Base-by-base conservation (phyloP, 2,888 invertebrate species). In the Belgica antarctica region DNA sequence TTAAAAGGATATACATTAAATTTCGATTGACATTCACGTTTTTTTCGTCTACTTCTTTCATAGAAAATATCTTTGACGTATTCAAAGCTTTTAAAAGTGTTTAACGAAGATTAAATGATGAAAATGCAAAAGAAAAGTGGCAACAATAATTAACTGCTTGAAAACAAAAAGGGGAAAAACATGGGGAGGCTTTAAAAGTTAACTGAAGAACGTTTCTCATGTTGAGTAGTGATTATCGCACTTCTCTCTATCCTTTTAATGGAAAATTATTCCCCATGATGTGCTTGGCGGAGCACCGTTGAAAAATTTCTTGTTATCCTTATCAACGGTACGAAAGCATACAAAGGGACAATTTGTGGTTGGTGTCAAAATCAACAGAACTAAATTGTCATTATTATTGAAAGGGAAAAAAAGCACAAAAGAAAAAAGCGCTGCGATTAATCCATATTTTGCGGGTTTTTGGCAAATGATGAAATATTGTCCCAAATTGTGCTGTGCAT, bases 401-500 rank as follows among this genome's bases (percentile, higher is more conserved):
- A 10, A 15, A 41, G 41, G 8, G n/a, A 15, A 41, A 5, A 41
- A n/a, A 41, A 15, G 34, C n/a, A n/a, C n/a, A 59, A 31, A 28
- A 15, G 19, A 28, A 62, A 46, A 46, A 65, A 47, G 5, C 36
- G 62, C 34, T 62, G 62, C 34, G 10, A 19, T 62, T 62, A 17
- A 34, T 62, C 19, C 31, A n/a, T n/a, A n/a, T n/a, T n/a, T n/a
- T n/a, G n/a, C n/a, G n/a, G n/a, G n/a, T n/a, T 27, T 62, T 8
- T 5, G 12, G 46, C 25, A 24, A 65, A 65, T 47, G 12, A 34
- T 65, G 36, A 65, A 47, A 28, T 65, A 65, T 65, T 27, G 28
- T 65, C 47, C 65, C 28, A 25, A 27, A 65, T 25, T 27, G 65
- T 65, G 65, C n/a, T n/a, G n/a, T n/a, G n/a, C n/a, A n/a, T 47